These are phyloP conservation scores for Phasia obesa DNA, from an alignment of 2,888 invertebrate genomes.

Conservation along the genomic window DNA sequence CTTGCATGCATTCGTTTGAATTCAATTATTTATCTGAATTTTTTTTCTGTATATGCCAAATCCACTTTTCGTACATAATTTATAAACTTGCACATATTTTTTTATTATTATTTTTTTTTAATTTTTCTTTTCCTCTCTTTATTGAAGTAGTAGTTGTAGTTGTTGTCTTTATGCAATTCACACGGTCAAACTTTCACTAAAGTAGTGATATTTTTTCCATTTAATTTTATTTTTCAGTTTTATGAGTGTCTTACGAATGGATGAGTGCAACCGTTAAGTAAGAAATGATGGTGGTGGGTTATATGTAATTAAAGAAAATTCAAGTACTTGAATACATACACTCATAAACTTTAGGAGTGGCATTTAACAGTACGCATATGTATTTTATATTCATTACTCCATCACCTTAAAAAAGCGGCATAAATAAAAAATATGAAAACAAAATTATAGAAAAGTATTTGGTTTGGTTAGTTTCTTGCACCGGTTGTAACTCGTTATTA, in stretches of 20 bases:
- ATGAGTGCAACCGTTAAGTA: conserved; percentile 13
- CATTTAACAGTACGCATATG: neutral
- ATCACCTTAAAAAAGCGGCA: too few species aligned
- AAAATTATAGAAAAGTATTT: too few species aligned
- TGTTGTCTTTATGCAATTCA: conserved; percentile 64
- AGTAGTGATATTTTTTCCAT: conserved; percentile 58
- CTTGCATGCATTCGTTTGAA: neutral
- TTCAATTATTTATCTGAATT: conserved; percentile 12
- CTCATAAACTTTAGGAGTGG: neutral
- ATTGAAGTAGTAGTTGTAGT: conserved; percentile 3
- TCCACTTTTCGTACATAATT: conserved; percentile 32
- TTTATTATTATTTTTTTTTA: too few species aligned
- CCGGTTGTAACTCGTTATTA: too few species aligned
- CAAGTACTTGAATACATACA: conserved; percentile 21
- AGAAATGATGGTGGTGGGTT: conserved; percentile 18
- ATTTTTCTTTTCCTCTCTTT: conserved; percentile 4
- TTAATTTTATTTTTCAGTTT: conserved; percentile 44
- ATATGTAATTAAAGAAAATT: conserved; percentile 43
- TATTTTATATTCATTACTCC: neutral
- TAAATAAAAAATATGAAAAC: too few species aligned
- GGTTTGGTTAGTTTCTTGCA: too few species aligned
- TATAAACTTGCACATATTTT: conserved; percentile 22
- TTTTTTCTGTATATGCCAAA: conserved; percentile 40
- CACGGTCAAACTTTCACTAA: conserved; percentile 71
- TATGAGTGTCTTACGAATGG: conserved; percentile 19